A percentile compares a stretch with the other conserved stretches of the same genome.
Evolutionary conservation across 2,888 invertebrate genomes (phyloP).

Genomic region (Lacanobia wlatinum): DNA sequence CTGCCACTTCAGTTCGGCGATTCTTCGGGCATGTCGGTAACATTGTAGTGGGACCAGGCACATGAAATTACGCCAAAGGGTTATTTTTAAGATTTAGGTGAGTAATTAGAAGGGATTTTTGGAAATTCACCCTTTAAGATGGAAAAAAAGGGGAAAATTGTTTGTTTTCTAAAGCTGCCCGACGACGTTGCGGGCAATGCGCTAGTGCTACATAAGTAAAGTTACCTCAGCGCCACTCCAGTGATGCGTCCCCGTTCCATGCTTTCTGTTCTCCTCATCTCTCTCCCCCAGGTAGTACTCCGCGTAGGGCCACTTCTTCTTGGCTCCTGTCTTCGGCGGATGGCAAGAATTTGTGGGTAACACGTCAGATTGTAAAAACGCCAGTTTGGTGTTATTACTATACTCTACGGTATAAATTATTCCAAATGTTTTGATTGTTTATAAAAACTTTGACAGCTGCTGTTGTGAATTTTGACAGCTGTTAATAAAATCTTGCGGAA

Average conservation of each 20-base stretch:
- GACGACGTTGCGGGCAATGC: too few species aligned
- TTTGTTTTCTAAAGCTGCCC: too few species aligned
- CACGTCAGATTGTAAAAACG: neutral
- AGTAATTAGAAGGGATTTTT: too few species aligned
- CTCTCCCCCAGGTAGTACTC: constrained; percentile 83
- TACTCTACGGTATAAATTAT: constrained; percentile 9
- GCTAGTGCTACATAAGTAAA: too few species aligned
- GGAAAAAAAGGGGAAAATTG: too few species aligned
- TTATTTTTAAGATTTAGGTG: too few species aligned
- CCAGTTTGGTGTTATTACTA: neutral
- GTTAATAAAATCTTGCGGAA: neutral
- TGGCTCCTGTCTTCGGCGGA: constrained; percentile 56
- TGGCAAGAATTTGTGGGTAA: constrained; percentile 54
- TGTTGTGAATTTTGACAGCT: constrained; percentile 4
- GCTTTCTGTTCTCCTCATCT: constrained; percentile 71
- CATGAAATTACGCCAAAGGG: too few species aligned
- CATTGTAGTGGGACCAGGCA: too few species aligned
- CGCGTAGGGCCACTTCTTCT: constrained; percentile 75
- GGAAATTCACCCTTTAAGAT: too few species aligned
- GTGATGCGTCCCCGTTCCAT: constrained; percentile 71
- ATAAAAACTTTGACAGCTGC: constrained; percentile 9
- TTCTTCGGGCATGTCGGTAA: too few species aligned
- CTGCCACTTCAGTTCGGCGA: too few species aligned
- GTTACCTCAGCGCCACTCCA: constrained; percentile 81
- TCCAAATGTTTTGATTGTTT: constrained; percentile 11